phyloP scores from a whole-genome alignment of 2,888 invertebrate genomes.

The Hypercompe scribonia region DNA sequence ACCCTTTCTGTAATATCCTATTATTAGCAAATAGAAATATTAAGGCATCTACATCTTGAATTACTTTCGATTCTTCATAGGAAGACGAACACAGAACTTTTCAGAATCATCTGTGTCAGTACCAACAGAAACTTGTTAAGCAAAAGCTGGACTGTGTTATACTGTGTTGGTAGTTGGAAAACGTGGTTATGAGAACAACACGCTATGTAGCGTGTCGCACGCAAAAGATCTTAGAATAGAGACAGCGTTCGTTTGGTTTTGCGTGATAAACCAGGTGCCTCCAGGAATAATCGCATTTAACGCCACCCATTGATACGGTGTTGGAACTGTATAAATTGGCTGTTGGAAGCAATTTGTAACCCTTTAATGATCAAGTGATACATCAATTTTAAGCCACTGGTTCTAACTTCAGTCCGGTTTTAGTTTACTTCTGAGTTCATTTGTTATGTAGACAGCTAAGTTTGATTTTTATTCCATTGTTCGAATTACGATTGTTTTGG shows the following conservation, averaged over 20 bases:
- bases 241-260: conserved; percentile 57
- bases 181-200: conserved; percentile 45
- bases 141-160: conserved; percentile 6
- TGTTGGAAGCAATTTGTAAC: conserved; percentile 51
- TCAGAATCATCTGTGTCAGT: conserved; percentile 22
- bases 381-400: conserved; percentile 23
- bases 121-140: not conserved
- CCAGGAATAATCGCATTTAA: conserved; percentile 56
- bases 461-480: conserved; percentile 3
- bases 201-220: conserved; percentile 71
- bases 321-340: conserved; percentile 56
- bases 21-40: conserved; percentile 46
- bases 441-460: conserved; percentile 4
- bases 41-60: conserved; percentile 43
- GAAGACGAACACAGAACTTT: conserved; percentile 18
- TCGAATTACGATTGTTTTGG: not conserved
- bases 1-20: conserved; percentile 28
- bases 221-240: conserved; percentile 62
- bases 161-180: conserved; percentile 38
- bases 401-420: not conserved
- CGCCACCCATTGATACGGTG: conserved; percentile 53
- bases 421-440: conserved; percentile 8
- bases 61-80: conserved; percentile 49
- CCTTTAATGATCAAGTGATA: conserved; percentile 43
- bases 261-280: conserved; percentile 63